phyloP scores from a whole-genome alignment of 2,797 vertebrate species.

The Crenuchus spilurus region DNA sequence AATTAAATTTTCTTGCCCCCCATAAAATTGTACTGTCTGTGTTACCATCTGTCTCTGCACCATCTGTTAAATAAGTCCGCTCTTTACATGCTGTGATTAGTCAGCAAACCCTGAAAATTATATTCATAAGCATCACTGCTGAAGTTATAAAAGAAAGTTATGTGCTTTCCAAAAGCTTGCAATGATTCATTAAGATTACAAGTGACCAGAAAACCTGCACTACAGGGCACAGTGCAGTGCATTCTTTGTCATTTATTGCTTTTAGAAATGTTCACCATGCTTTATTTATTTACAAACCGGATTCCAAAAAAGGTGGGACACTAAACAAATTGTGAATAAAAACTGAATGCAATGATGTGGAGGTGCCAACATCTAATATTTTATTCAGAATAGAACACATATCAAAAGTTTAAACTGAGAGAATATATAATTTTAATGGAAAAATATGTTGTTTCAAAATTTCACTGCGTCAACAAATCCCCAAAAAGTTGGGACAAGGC shows the following conservation, averaged over 20 bases:
- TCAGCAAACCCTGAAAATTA: slow-evolving; percentile 8
- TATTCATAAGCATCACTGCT: neutral
- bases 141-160: neutral
- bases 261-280: neutral
- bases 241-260: neutral
- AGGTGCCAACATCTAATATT: too few relatives aligned
- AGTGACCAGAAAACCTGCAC: neutral
- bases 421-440: too few relatives aligned
- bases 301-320: too few relatives aligned
- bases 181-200: neutral
- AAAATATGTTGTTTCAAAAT: too few relatives aligned
- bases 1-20: neutral
- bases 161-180: neutral
- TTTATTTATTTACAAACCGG: neutral
- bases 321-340: too few relatives aligned
- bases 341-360: too few relatives aligned
- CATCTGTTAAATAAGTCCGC: slow-evolving; percentile 16
- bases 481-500: too few relatives aligned
- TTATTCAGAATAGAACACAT: too few relatives aligned
- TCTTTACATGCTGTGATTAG: slow-evolving; percentile 7
- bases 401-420: too few relatives aligned
- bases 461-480: too few relatives aligned
- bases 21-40: neutral
- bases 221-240: neutral
- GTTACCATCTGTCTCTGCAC: slow-evolving; percentile 62